Base-by-base conservation (phyloP, 2,797 vertebrate species). In the Sebastes kiyomatsui region DNA sequence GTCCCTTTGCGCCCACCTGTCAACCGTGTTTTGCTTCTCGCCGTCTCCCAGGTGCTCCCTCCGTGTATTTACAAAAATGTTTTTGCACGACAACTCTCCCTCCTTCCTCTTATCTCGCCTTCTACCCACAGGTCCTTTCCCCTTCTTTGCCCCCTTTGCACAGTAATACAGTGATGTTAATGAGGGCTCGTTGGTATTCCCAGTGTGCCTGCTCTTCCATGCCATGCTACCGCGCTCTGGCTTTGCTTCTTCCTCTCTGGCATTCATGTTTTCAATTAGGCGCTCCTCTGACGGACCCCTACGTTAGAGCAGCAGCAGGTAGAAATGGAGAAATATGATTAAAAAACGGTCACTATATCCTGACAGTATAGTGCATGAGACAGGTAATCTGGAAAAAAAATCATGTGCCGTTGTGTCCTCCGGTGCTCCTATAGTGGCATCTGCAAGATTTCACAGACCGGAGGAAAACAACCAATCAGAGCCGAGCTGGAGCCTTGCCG, bases 231-330 rank as follows among this genome's bases (percentile, higher is more conserved):
- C 14, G 7, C 64, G 32, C 0, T 42, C 38, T 42, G 38, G 38
- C 82, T 85, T 71, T 71, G 73, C 81, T 65, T 20, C 82, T 87
- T 87, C 74, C 82, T 88, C 83, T 79, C 90, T 93, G 91, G 94
- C 91, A 90, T 94, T 92, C 90, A 80, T 90, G 85, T 90, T 91
- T 93, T 93, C 87, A 93, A 90, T 95, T 93, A 93, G 81, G 74
- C 66, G 35, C 89, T 73, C 55, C 55, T 67, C 74, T 75, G 65
- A 89, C n/a, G n/a, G 80, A 65, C 33, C 61, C 35, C n/a, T 38
- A 14, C 32, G 13, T 38, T 35, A 7, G 22, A 22, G 20, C n/a
- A 0, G n/a, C 42, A 49, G 42, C 0, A 2, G 42, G 42, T 49
- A 8, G 42, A 49, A 49, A 49, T 49, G 42, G 42, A 49, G 16